phyloP scores from a whole-genome alignment of 2,888 invertebrate genomes.

The Ormyrus labotus region DNA sequence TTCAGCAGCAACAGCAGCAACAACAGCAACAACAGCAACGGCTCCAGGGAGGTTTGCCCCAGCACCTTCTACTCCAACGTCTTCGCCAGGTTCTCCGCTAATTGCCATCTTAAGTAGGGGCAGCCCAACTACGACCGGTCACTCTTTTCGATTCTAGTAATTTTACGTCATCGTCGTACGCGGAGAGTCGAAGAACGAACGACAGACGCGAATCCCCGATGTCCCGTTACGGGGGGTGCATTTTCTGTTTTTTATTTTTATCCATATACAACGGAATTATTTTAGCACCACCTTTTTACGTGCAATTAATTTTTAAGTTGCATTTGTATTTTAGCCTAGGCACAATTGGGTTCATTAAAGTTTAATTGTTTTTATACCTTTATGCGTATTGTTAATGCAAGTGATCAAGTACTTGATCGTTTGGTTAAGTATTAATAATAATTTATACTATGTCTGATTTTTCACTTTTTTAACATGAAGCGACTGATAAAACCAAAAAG shows the following conservation, averaged over 20 bases:
- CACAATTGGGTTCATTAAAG: conserved; percentile 31
- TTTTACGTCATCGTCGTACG: not conserved
- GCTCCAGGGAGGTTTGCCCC: conserved; percentile 63
- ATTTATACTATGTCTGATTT: conserved; percentile 21
- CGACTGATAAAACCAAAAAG: conserved; percentile 37
- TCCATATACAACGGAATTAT: conserved; percentile 1
- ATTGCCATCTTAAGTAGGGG: conserved; percentile 72
- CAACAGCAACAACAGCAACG: conserved; percentile 18
- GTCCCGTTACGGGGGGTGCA: not conserved
- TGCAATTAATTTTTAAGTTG: conserved; percentile 31
- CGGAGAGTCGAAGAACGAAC: not conserved
- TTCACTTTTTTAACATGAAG: conserved; percentile 22
- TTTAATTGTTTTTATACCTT: not conserved
- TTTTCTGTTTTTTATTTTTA: conserved; percentile 30
- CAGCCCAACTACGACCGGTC: not conserved
- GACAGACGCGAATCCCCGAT: too few relatives aligned
- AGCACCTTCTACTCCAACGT: conserved; percentile 72
- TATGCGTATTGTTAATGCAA: conserved; percentile 11
- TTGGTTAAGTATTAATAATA: conserved; percentile 37
- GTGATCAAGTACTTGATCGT: conserved; percentile 25
- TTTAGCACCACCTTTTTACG: not conserved
- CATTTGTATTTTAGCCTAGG: conserved; percentile 33
- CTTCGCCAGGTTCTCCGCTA: conserved; percentile 73
- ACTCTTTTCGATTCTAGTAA: not conserved
- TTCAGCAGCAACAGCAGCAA: conserved; percentile 58